Evolutionary conservation across 1,140 invertebrate species (phyloP), one percentile per base, ranked within the genome.

Genomic region (Apolygus lucorum): DNA sequence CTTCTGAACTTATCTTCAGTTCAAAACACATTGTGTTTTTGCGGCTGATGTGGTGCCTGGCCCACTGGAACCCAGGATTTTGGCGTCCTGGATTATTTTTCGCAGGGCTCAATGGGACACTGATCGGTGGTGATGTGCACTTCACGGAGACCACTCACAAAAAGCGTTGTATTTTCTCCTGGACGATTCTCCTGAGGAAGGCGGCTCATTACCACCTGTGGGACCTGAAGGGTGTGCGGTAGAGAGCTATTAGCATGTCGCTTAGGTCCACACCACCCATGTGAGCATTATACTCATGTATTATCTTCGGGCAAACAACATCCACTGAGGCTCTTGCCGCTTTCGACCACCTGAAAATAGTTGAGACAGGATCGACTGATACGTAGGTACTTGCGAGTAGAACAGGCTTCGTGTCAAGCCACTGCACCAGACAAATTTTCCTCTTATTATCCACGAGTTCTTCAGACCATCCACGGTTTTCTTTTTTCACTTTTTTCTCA

Each of bases 351-450:
- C 77, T 64, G 63, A 74, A 72, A 4, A 74, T 76, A 72, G 72
- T 74, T 52, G 72, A 68, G 54, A 77, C 64, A 63, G 78, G 77
- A 68, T 79, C 65, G 59, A 69, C 65, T 64, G 72, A 34, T 22
- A 75, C 74, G 77, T 75, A 81, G 28, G 76, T 75, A 71, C 77
- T 81, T 24, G 79, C 70, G 29, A 82, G 73, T 68, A 74, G 72
- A 21, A 81, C 78, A 54, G 73, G 59, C 73, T 80, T 82, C 74
- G 79, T 81, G 70, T 81, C 79, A 68, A 75, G 74, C 78, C 80
- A 81, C 42, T 77, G 76, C n/a, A 81, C 74, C 52, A 73, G 71
- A 62, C 68, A 70, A 59, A 78, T 52, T 49, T 75, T 75, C 62
- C 70, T 68, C 8, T 71, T 28, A 24, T 71, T 74, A 68, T 71